Evolutionary conservation across 2,113 vertebrate species (phyloP).

Genomic region (Morone chrysops): DNA sequence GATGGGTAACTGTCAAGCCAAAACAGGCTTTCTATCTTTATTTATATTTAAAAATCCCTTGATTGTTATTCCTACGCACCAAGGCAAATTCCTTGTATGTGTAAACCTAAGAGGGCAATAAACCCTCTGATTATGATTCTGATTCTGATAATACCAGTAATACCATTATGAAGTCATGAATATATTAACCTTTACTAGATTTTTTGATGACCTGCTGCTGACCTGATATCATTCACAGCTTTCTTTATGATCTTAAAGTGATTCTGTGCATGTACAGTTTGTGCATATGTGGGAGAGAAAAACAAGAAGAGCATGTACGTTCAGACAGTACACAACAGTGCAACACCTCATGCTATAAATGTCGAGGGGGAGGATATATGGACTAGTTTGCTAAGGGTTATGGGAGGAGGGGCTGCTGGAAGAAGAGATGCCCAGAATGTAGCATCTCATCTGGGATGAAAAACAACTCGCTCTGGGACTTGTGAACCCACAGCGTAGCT

Average conservation of each 20-base stretch:
- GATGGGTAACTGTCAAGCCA: constrained; percentile 1
- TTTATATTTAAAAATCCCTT: too few species aligned
- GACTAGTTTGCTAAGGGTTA: constrained; percentile 38
- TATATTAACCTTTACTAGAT: constrained; percentile 13
- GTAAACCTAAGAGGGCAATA: too few species aligned
- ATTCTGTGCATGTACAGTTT: background rate
- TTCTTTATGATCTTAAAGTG: background rate
- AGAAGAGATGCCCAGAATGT: constrained; percentile 22
- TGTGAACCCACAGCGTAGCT: constrained; percentile 35
- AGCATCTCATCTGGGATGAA: constrained; percentile 62
- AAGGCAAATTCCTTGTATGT: too few species aligned
- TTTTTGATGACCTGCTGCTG: background rate
- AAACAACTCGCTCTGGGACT: constrained; percentile 55
- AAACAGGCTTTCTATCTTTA: background rate
- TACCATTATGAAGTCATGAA: constrained; percentile 10
- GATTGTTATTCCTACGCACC: too few species aligned
- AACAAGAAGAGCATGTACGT: constrained; percentile 1
- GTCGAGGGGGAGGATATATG: constrained; percentile 57
- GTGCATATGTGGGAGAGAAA: background rate
- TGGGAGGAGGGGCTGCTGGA: constrained; percentile 40
- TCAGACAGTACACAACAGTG: background rate
- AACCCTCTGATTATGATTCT: too few species aligned
- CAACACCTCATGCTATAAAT: constrained; percentile 45
- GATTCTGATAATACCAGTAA: constrained; percentile 13
- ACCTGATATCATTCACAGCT: constrained; percentile 6